These are phyloP conservation scores for Girardia tigrina DNA, from an alignment of 2,888 invertebrate genomes.

Conservation along the genomic window DNA sequence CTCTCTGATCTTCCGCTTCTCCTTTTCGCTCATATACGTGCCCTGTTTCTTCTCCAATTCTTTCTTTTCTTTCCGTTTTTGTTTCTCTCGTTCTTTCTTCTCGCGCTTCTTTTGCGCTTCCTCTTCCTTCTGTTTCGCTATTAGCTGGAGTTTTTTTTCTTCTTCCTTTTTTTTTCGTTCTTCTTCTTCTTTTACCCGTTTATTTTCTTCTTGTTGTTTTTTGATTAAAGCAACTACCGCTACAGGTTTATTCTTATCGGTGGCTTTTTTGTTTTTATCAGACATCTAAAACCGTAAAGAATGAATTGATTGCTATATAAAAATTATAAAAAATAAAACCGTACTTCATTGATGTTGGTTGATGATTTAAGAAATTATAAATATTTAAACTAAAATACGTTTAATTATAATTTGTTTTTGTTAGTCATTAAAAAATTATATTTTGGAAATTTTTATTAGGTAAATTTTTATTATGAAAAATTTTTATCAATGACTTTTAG, in stretches of 20 bases:
- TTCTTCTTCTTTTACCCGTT: neutral
- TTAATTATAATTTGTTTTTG: too few relatives aligned
- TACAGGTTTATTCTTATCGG: neutral
- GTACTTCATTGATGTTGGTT: too few relatives aligned
- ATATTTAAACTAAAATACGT: too few relatives aligned
- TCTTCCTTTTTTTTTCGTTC: neutral
- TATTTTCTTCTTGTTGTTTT: neutral
- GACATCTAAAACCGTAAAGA: too few relatives aligned
- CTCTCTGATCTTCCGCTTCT: neutral
- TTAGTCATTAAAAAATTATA: too few relatives aligned
- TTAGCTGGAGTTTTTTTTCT: neutral
- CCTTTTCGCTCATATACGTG: neutral
- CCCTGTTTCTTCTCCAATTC: neutral
- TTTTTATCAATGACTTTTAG: too few relatives aligned
- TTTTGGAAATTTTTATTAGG: too few relatives aligned
- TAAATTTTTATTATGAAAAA: too few relatives aligned
- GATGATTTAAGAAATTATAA: too few relatives aligned
- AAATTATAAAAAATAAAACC: too few relatives aligned
- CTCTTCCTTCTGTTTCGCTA: neutral
- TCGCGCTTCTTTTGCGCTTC: neutral
- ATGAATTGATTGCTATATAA: too few relatives aligned
- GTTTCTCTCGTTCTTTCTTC: neutral
- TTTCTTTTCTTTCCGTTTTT: neutral
- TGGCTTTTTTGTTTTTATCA: neutral
- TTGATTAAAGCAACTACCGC: neutral